phyloP scores from a whole-genome alignment of 1,140 invertebrate species.

The Odontomachus brunneus region DNA sequence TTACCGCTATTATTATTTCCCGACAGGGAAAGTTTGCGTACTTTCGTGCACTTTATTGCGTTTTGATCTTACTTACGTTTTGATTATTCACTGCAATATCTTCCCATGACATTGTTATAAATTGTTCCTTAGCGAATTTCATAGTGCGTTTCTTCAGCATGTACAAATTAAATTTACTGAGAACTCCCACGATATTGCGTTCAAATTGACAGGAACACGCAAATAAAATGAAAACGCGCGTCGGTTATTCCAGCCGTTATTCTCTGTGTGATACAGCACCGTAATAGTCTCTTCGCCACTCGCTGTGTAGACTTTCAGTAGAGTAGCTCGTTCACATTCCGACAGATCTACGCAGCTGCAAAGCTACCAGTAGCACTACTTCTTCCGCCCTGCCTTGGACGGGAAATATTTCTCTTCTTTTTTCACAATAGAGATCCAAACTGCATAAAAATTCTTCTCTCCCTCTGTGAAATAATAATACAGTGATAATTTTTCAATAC shows the following conservation, averaged over 20 bases:
- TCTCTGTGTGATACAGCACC: not conserved
- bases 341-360: not conserved
- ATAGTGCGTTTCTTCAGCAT: slow-evolving; percentile 7
- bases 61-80: too few relatives aligned
- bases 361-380: not conserved
- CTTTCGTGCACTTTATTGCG: not conserved
- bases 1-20: not conserved
- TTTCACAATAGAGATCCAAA: slow-evolving; percentile 1
- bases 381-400: not conserved
- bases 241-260: slow-evolving; percentile 12
- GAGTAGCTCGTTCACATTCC: slow-evolving; percentile 11
- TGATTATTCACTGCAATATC: not conserved
- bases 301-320: not conserved
- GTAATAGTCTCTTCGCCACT: not conserved
- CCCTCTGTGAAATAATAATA: not conserved
- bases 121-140: not conserved
- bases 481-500: not conserved
- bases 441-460: not conserved
- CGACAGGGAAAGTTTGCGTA: not conserved
- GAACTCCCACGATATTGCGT: slow-evolving; percentile 20
- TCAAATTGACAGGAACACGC: slow-evolving; percentile 36
- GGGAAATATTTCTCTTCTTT: not conserved
- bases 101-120: slow-evolving; percentile 20
- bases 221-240: slow-evolving; percentile 37
- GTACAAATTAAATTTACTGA: slow-evolving; percentile 39